Evolutionary conservation across 2,797 vertebrate genomes (phyloP).

Genomic region (Lacerta viridis): DNA sequence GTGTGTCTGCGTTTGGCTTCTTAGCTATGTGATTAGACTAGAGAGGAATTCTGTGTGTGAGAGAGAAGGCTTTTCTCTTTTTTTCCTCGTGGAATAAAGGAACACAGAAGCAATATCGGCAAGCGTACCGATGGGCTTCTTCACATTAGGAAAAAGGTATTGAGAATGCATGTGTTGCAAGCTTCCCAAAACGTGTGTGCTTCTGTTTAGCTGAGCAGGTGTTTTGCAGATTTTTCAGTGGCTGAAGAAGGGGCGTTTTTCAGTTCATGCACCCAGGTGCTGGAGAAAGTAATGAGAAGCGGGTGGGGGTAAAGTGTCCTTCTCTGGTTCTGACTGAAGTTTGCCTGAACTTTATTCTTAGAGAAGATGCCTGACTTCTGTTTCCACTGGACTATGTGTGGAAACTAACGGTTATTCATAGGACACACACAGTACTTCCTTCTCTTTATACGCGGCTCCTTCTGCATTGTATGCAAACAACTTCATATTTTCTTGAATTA

Average conservation of each 20-base stretch:
- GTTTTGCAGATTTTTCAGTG: neutral
- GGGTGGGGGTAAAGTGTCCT: neutral
- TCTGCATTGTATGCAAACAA: too few species aligned
- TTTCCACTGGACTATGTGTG: slow-evolving; percentile 29
- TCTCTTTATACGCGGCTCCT: slow-evolving; percentile 24
- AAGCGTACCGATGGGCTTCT: slow-evolving; percentile 30
- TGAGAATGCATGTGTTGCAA: neutral
- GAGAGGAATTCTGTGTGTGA: slow-evolving; percentile 16
- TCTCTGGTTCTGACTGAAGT: slow-evolving; percentile 59
- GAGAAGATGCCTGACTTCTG: slow-evolving; percentile 65
- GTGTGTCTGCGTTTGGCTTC: slow-evolving; percentile 67
- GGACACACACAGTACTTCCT: neutral
- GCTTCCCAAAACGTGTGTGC: neutral
- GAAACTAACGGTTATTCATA: slow-evolving; percentile 56
- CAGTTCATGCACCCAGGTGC: rapidly evolving
- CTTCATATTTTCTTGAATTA: neutral
- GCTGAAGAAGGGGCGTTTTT: neutral
- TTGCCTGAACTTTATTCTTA: slow-evolving; percentile 67
- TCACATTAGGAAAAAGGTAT: slow-evolving; percentile 29
- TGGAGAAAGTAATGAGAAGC: rapidly evolving
- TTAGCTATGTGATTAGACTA: slow-evolving; percentile 48
- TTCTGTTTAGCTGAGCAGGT: neutral
- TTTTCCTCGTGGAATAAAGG: slow-evolving; percentile 26
- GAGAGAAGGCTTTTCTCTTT: too few species aligned
- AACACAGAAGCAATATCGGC: slow-evolving; percentile 9